Conservation (phyloP, 2,113 vertebrate species). For the Taxidea taxus region DNA sequence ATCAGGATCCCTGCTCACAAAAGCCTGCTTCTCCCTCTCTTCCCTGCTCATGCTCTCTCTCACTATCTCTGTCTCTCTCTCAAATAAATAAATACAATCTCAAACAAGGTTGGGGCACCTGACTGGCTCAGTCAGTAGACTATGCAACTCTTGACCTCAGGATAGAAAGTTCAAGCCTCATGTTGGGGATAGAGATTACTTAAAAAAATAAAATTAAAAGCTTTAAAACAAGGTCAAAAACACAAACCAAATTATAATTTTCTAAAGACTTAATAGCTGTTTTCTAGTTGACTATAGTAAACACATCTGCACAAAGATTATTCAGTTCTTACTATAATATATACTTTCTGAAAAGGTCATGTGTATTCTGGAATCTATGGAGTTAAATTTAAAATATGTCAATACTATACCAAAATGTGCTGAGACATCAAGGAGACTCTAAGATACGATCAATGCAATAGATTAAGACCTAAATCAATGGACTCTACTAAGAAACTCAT, state of each 20-base stretch:
- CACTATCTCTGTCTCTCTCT: too few relatives aligned
- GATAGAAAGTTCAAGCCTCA: not conserved
- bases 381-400: conserved; percentile 20
- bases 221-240: not conserved
- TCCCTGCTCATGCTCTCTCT: too few relatives aligned
- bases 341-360: not conserved
- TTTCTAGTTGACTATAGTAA: not conserved
- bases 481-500: not conserved
- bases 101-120: not conserved
- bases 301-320: not conserved
- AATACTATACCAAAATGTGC: not conserved
- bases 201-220: not conserved
- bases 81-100: not conserved
- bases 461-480: not conserved
- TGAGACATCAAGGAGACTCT: not conserved
- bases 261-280: not conserved
- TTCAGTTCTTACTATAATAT: not conserved
- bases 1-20: too few relatives aligned
- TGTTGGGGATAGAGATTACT: not conserved
- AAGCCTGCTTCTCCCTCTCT: too few relatives aligned
- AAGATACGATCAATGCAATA: not conserved
- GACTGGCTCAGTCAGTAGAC: not conserved
- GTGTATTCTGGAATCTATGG: not conserved
- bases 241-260: not conserved
- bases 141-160: not conserved